A percentile compares a stretch with the other conserved stretches of the same genome.
phyloP scores from a whole-genome alignment of 2,113 vertebrate species.

The Trogon surrucura region DNA sequence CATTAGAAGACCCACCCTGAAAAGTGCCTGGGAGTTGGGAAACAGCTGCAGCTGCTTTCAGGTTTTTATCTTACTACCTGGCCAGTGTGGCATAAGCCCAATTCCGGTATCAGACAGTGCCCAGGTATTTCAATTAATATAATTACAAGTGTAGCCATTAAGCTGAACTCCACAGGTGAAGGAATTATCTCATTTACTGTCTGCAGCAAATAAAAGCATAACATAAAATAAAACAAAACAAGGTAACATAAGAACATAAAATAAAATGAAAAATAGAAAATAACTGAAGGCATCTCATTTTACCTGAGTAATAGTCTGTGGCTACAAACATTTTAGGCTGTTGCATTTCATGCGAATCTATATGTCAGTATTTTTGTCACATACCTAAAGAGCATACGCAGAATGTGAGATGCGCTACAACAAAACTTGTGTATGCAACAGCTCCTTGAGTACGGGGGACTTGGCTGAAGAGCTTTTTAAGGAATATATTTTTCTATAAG shows the following conservation, averaged over 20 bases:
- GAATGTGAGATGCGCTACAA: background rate
- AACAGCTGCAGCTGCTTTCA: background rate
- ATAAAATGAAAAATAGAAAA: background rate
- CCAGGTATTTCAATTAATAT: background rate
- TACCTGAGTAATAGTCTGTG: background rate
- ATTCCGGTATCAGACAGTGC: background rate
- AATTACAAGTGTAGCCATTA: background rate
- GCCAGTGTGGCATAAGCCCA: background rate
- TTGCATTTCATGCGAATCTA: background rate
- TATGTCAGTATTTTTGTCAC: background rate
- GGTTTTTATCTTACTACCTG: background rate
- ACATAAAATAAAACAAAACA: too few relatives aligned
- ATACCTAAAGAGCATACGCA: background rate
- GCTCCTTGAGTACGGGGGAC: background rate
- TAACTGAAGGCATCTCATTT: background rate
- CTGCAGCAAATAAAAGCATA: too few relatives aligned
- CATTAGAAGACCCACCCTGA: background rate
- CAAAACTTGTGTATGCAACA: background rate
- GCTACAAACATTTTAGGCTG: background rate
- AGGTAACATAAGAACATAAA: background rate
- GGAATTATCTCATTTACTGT: background rate
- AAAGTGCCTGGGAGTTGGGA: background rate
- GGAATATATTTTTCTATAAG: background rate
- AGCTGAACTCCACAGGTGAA: background rate
- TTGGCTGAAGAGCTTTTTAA: constrained; percentile 16